Percentiles rank a stretch among this genome's conserved stretches.
Conservation (phyloP, 2,113 vertebrate genomes). For the Carassius gibelio region DNA sequence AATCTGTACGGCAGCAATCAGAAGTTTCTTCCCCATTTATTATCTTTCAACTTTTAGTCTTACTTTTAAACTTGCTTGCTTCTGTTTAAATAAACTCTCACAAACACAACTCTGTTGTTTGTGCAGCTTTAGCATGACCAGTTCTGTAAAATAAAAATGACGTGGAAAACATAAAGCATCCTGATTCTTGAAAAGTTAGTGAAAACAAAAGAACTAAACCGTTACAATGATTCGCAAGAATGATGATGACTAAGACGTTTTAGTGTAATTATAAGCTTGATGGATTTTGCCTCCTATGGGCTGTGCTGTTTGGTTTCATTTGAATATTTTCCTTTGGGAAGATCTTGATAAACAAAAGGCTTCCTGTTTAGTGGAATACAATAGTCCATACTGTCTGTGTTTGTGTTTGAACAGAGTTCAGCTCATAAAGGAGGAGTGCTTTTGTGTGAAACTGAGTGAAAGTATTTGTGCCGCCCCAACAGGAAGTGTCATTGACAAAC, state of each 20-base stretch:
- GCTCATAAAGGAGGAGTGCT: background rate
- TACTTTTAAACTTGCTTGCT: background rate
- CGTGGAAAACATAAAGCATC: background rate
- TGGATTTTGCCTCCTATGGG: background rate
- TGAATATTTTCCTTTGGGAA: background rate
- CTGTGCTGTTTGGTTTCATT: background rate
- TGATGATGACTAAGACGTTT: background rate
- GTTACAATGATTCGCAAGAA: background rate
- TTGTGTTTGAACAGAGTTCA: background rate
- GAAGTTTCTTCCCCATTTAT: background rate
- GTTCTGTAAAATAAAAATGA: background rate
- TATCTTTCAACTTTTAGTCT: background rate
- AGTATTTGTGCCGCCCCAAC: background rate
- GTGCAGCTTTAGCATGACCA: background rate
- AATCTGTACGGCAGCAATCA: background rate
- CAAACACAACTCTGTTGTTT: background rate
- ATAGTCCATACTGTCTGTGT: background rate
- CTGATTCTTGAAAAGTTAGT: background rate
- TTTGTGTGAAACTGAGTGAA: background rate
- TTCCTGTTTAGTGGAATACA: background rate
- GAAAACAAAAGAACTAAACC: too few relatives aligned
- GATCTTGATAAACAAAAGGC: background rate
- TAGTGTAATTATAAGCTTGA: background rate
- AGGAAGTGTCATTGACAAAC: background rate
- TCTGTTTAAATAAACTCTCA: background rate